Evolutionary conservation across 2,888 invertebrate genomes (phyloP).

Genomic region (Drosophila algonquin): DNA sequence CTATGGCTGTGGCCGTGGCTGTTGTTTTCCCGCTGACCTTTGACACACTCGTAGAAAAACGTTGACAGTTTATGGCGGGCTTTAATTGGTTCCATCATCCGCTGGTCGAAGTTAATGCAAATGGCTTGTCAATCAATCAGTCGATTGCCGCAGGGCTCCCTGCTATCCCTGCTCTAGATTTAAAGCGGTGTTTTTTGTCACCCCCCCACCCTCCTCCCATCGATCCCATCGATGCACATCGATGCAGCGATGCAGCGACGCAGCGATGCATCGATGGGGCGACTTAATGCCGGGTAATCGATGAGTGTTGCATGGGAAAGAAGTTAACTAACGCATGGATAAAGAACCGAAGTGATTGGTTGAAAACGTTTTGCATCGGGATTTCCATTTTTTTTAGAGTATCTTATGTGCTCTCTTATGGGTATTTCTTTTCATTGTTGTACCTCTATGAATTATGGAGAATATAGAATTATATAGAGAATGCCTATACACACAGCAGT

Average conservation of each 20-base stretch:
- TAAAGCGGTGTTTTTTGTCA: constrained; percentile 30
- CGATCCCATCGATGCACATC: too few relatives aligned
- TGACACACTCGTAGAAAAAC: constrained; percentile 42
- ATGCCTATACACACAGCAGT: too few relatives aligned
- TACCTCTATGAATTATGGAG: too few relatives aligned
- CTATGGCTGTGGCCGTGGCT: constrained; percentile 13
- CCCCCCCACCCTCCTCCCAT: background rate
- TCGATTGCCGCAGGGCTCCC: constrained; percentile 33
- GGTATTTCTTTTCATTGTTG: too few relatives aligned
- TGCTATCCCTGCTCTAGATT: constrained; percentile 23
- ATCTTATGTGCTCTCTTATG: too few relatives aligned
- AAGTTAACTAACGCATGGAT: background rate
- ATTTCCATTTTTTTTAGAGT: background rate
- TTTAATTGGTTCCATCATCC: constrained; percentile 45
- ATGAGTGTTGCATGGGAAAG: background rate
- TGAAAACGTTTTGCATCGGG: background rate
- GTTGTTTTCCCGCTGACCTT: constrained; percentile 28
- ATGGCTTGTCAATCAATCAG: constrained; percentile 74
- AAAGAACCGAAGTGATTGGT: background rate
- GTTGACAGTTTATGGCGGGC: constrained; percentile 49
- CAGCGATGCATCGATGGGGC: constrained; percentile 2
- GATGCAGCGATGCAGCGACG: background rate
- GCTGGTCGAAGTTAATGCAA: constrained; percentile 50
- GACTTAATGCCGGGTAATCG: constrained; percentile 18
- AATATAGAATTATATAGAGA: too few relatives aligned